phyloP scores from a whole-genome alignment of 2,113 vertebrate species.

The Sinocyclocheilus maitianheensis region DNA sequence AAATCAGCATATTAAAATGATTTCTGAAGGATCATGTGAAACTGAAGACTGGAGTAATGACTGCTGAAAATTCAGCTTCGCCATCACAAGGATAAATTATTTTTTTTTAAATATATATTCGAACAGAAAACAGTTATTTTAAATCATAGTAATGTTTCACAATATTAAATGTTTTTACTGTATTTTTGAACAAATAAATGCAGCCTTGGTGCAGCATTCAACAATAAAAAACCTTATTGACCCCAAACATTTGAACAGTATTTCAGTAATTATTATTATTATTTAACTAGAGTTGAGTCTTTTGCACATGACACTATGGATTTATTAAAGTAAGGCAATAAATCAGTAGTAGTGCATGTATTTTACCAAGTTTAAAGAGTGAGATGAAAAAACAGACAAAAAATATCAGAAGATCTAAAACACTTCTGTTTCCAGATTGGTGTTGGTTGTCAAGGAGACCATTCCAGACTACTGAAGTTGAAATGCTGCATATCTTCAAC shows the following conservation, averaged over 20 bases:
- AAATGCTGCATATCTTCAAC: conserved; percentile 7
- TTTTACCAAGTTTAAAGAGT: neutral
- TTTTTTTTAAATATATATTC: neutral
- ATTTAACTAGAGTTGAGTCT: neutral
- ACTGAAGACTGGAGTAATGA: neutral
- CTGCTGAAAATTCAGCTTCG: neutral
- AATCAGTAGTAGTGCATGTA: neutral
- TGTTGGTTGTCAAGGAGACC: neutral
- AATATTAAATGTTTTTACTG: neutral
- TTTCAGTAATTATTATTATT: neutral
- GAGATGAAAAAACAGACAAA: neutral
- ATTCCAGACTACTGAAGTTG: neutral
- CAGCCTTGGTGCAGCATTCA: neutral
- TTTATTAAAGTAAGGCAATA: neutral
- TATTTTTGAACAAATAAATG: neutral
- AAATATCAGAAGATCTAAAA: neutral
- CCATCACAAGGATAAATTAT: neutral
- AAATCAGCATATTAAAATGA: neutral
- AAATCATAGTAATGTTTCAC: neutral
- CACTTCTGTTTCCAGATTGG: neutral
- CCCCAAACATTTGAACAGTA: neutral
- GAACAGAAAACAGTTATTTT: neutral
- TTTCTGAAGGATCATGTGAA: neutral
- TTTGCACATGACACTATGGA: neutral
- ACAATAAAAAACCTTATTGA: neutral